Base-by-base conservation (phyloP, 1,140 invertebrate species). In the Leptopilina clavipes region DNA sequence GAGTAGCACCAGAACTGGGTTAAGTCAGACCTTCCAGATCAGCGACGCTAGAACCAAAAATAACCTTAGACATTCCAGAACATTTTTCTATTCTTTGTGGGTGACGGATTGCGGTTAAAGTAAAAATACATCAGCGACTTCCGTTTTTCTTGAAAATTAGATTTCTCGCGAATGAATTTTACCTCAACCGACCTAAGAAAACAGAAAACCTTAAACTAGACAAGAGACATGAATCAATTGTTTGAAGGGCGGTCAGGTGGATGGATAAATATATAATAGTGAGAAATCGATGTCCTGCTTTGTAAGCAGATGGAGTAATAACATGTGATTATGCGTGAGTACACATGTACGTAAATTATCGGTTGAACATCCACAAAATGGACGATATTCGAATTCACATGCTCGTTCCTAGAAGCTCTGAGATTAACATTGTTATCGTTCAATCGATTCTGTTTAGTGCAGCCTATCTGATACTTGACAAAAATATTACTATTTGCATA, bases 291-390 rank as follows among this genome's bases (percentile, higher is more conserved):
- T 83, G 82, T 75, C 76, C 75, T 73, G 65, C 17, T 71, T 73
- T 74, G 43, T 48, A 74, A 70, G 73, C 59, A 75, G 76, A 71
- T 65, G 80, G 72, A 73, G 82, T 81, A 83, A 83, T 83, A 83
- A 83, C 48, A 80, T 78, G 82, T 81, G 81, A 84, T 84, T 83
- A 84, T 84, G 76, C 78, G 70, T 70, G 65, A 72, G 76, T 81
- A 83, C 82, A 80, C 81, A 83, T 83, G 77, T 80, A 83, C 70
- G 77, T 83, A 82, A 83, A 83, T 83, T 83, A 83, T 83, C 76
- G 79, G 77, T n/a, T 76, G 76, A 75, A 76, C 77, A 82, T 72
- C 54, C 54, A 22, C 22, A 22, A n/a, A 59, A 59, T 52, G 54
- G 18, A 11, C 19, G 54, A 59, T 59, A 19, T 59, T 59, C 18